Evolutionary conservation across 2,888 invertebrate genomes (phyloP).

Genomic region (Eupsilia transversa): DNA sequence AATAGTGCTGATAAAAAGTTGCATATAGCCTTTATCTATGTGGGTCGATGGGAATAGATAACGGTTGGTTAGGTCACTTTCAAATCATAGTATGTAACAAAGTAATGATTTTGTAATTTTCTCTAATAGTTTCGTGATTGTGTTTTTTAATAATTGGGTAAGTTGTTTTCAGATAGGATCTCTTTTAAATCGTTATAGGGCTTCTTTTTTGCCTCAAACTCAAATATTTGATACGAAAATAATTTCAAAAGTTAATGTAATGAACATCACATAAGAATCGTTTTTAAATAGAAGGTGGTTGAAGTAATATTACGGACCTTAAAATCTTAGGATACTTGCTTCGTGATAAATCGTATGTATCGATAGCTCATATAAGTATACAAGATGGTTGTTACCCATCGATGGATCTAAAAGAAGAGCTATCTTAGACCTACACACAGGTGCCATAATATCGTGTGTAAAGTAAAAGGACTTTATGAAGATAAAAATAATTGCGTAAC

Average conservation of each 20-base stretch:
- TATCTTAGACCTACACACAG: conserved; percentile 31
- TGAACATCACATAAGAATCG: not conserved
- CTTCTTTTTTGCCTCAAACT: not conserved
- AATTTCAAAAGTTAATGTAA: not conserved
- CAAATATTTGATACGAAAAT: not conserved
- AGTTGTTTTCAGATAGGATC: not conserved
- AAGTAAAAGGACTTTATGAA: conserved; percentile 23
- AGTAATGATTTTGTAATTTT: conserved; percentile 5
- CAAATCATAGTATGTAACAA: conserved; percentile 20
- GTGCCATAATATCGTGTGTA: conserved; percentile 9
- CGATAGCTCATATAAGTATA: conserved; percentile 17
- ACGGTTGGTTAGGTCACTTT: conserved; percentile 23
- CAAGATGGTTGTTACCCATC: conserved; percentile 1
- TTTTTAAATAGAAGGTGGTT: not conserved
- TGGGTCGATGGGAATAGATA: conserved; percentile 58
- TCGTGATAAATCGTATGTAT: not conserved
- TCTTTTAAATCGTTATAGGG: not conserved
- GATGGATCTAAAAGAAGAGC: conserved; percentile 4
- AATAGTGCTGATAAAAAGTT: conserved; percentile 45
- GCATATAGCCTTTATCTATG: conserved; percentile 51
- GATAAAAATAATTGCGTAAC: conserved; percentile 39
- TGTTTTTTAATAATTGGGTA: not conserved
- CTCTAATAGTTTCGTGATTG: not conserved
- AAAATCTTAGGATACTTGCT: not conserved
- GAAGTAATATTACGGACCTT: not conserved